phyloP scores from a whole-genome alignment of 2,113 vertebrate genomes.

The Ariopsis seemanni region DNA sequence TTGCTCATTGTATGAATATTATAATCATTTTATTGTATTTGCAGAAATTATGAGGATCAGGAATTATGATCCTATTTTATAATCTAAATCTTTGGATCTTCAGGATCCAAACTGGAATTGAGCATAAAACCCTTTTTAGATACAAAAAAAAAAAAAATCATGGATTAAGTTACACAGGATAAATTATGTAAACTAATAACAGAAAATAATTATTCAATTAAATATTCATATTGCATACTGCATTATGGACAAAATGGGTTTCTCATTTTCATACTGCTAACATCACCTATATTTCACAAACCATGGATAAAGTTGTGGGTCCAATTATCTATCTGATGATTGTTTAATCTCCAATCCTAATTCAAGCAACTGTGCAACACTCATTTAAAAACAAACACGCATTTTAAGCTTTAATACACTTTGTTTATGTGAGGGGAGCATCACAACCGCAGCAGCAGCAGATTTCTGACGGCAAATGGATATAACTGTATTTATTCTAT shows the following conservation, averaged over 20 bases:
- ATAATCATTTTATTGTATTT: not conserved
- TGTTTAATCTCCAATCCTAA: not conserved
- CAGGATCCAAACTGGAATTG: not conserved
- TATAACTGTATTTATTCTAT: not conserved
- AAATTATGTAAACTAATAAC: constrained; percentile 71
- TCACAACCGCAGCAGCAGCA: not conserved
- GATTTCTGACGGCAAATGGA: not conserved
- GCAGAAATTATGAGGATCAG: not conserved
- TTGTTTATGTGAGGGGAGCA: not conserved
- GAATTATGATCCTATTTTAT: not conserved
- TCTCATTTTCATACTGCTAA: constrained; percentile 51
- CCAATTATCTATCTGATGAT: not conserved
- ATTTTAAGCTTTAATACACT: not conserved
- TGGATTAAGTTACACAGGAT: not conserved
- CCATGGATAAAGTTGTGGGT: not conserved
- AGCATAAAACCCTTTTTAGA: not conserved
- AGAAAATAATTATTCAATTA: constrained; percentile 86
- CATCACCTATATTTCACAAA: not conserved
- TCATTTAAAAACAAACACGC: not conserved
- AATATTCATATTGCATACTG: constrained; percentile 83
- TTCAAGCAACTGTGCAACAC: not conserved
- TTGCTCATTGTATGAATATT: not conserved
- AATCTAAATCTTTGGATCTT: not conserved
- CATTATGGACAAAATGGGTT: constrained; percentile 72
- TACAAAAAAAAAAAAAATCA: not conserved